Evolutionary conservation across 2,888 invertebrate species (phyloP), one percentile per base, ranked within the genome.

Genomic region (Rhamphomyia laevipes): DNA sequence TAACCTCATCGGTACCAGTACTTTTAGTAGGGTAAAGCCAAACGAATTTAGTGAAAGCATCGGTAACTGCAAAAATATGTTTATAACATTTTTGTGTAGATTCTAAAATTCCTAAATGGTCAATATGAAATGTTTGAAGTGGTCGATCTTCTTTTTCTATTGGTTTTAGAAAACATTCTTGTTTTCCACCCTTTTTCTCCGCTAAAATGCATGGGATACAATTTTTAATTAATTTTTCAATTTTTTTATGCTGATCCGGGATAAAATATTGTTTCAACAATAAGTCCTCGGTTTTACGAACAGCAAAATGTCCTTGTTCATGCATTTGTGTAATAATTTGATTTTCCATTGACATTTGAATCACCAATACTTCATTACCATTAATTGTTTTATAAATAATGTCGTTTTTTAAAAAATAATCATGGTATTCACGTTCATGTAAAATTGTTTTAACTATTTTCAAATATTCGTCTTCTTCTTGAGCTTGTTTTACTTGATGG

Each of bases 161-260:
- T 7, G 53, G 52, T 2, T 17, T 50, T 2, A 53, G 48, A 13
- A 50, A 47, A 11, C 52, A 47, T 15, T 37, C 35, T 40, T 51
- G 52, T 11, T 42, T 50, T n/a, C 53, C 50, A 3, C 45, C 33
- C 35, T 56, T 56, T 5, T 50, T 41, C 2, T 56, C 49, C 1
- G 46, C 27, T 11, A 55, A 44, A 6, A 54, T 53, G 40, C 56
- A 57, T 23, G 51, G 50, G 1, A 55, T 35, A 35, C 54, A 56
- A 5, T 45, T 50, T 48, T 43, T 52, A 3, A 54, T 50, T n/a
- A 27, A 16, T 51, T 31, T 12, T 55, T 33, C n/a, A 5, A 21
- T 21, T 21, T 21, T 21, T 21, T 21, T 21, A 21, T 5, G 21
- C 4, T 21, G 5, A 21, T 21, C 21, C 21, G 52, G 51, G 16